Evolutionary conservation across 2,113 vertebrate species (phyloP).

Genomic region (Salvelinus fontinalis): DNA sequence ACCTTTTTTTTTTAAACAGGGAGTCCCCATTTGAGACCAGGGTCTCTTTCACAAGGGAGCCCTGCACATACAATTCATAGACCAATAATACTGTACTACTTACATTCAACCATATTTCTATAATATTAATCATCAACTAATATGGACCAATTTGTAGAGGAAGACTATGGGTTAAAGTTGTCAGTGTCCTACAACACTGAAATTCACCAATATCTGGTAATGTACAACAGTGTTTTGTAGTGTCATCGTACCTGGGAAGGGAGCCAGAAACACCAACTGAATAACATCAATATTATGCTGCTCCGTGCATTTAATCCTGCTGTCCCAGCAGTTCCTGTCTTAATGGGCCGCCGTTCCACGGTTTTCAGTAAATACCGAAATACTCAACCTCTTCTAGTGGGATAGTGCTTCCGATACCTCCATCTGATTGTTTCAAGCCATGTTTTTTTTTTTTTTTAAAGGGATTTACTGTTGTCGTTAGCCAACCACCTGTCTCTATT

Average conservation of each 20-base stretch:
- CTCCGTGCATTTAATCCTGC: slow-evolving; percentile 43
- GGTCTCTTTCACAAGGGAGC: too few species aligned
- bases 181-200: not conserved
- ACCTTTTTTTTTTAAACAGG: too few species aligned
- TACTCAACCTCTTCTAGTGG: slow-evolving; percentile 25
- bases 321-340: slow-evolving; percentile 23
- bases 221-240: not conserved
- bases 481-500: not conserved
- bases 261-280: slow-evolving; percentile 42
- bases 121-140: not conserved
- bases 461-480: not conserved
- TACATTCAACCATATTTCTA: not conserved
- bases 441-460: not conserved
- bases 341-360: slow-evolving; percentile 31
- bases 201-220: slow-evolving; percentile 1
- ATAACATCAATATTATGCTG: slow-evolving; percentile 48
- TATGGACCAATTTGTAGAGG: not conserved
- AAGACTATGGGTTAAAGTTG: not conserved
- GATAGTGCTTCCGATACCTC: not conserved
- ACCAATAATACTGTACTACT: too few species aligned
- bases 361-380: slow-evolving; percentile 28
- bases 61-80: too few species aligned
- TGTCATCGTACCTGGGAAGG: slow-evolving; percentile 40
- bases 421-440: slow-evolving; percentile 3
- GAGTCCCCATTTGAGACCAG: too few species aligned